Evolutionary conservation across 2,113 vertebrate species (phyloP), one percentile per base, ranked within the genome.

Genomic region (Nettapus auritus): DNA sequence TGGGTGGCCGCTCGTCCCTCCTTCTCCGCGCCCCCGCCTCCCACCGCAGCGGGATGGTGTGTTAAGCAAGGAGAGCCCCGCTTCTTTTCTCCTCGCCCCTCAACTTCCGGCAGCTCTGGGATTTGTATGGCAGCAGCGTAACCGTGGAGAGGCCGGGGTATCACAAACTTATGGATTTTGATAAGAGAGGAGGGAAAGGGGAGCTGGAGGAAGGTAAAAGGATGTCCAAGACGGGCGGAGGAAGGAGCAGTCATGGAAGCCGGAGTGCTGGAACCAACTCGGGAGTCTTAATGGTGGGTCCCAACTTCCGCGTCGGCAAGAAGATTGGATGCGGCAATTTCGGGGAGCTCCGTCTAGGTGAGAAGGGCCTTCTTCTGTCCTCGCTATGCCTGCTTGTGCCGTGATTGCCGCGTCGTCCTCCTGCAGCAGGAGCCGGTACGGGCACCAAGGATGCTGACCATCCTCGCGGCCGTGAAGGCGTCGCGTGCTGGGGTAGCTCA

Each of bases 161-260:
- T 98, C 99, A 99, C 98, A 99, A 99, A 99, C 99, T 99, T 98
- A 99, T 99, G 99, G 99, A 99, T 99, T 99, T 99, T 99, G 99
- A 99, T 97, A 99, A 99, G 98, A 99, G 98, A 99, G 99, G 99
- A 98, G 99, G 99, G 95, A 99, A 99, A 97, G 99, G 98, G 91
- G 99, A 99, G 91, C 94, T 97, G 17, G 99, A 99, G 93, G 99
- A 99, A 96, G 98, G 97, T 69, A 99, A 98, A 97, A 99, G 98
- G 95, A 99, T 99, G 99, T 98, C 99, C 79, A 99, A 98, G 89
- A 97, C 98, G 60, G 98, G 97, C 84, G 97, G 94, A 90, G 95
- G 96, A 84, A 96, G 93, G 86, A 98, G 98, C 85, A 97, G 97
- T 83, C 99, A 99, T 60, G 92, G 98, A 50, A 94, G 97, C 56